Base-by-base conservation (phyloP, 53 echinoderm and acorn worm species). In the Paracentrotus lividus region DNA sequence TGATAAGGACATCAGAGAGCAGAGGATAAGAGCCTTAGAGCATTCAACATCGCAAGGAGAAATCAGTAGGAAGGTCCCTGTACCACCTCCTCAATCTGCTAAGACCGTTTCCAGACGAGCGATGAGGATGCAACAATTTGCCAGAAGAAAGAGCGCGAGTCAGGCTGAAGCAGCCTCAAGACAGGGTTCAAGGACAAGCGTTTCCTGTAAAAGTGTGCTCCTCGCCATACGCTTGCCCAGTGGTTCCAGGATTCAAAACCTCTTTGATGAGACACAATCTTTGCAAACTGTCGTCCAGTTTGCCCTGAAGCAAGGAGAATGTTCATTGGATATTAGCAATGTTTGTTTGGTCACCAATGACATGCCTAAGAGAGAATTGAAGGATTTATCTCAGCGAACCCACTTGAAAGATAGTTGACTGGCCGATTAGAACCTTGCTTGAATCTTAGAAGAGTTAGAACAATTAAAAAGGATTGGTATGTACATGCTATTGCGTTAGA, bases 61-160 rank as follows among this genome's bases (percentile, higher is more conserved):
- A 42, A 90, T 90, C 8, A 31, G 49, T 21, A 60, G 64, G 44
- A 59, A 64, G 34, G 21, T 89, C 61, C 90, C 90, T 45, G 1
- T 24, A 7, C 90, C 90, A 34, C 90, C 90, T 1, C 90, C 90
- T 47, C 90, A 90, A 10, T 90, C 90, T 21, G 90, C 90, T 6
- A 90, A 90, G 49, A 90, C 51, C 2, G 75, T 90, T 32, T 90
- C 90, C 2, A 45, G 90, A 44, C 21, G 90, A 49, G 75, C 68
- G 18, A 90, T 90, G 68, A 44, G 90, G 13, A 90, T 90, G 90
- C 90, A 90, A 47, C 90, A 90, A 36, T 90, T 90, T 90, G 90
- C 90, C 68, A 90, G 90, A 34, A 40, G 90, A 15, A 90, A 90
- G 56, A 90, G 90, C 33, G 90, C 90, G 31, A 90, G 90, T 72